phyloP scores from a whole-genome alignment of 1,140 invertebrate genomes.

The Leptinotarsa texana region DNA sequence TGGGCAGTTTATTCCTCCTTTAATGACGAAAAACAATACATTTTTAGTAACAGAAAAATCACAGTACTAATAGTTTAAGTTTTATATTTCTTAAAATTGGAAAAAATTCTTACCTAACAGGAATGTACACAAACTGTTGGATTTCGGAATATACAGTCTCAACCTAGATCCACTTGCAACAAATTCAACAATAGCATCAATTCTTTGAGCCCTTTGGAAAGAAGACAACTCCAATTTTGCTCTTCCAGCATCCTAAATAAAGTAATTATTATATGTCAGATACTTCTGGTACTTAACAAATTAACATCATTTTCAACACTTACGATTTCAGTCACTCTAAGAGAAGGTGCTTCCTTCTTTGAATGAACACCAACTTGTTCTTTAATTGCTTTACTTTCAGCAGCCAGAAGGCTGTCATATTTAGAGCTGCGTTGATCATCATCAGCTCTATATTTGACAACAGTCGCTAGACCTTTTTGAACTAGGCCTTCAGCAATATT shows the following conservation, averaged over 20 bases:
- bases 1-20: constrained; percentile 82
- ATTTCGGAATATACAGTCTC: constrained; percentile 91
- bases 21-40: background rate
- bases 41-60: background rate
- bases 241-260: constrained; percentile 70
- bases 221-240: constrained; percentile 92
- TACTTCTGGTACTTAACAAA: background rate
- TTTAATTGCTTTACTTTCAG: constrained; percentile 91
- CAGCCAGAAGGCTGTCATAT: constrained; percentile 92
- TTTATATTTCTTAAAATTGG: background rate
- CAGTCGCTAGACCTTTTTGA: constrained; percentile 87
- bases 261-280: background rate
- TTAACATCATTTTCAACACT: constrained; percentile 39
- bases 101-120: constrained; percentile 69
- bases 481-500: constrained; percentile 96
- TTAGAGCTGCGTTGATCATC: constrained; percentile 94
- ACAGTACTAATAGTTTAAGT: background rate
- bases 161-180: constrained; percentile 92
- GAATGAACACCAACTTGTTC: constrained; percentile 79
- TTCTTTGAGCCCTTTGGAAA: constrained; percentile 81
- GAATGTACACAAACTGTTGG: constrained; percentile 94
- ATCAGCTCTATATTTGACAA: constrained; percentile 91
- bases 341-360: constrained; percentile 81
- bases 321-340: constrained; percentile 88
- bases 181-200: constrained; percentile 93